Evolutionary conservation across 2,888 invertebrate genomes (phyloP).

Genomic region (Rotaria socialis): DNA sequence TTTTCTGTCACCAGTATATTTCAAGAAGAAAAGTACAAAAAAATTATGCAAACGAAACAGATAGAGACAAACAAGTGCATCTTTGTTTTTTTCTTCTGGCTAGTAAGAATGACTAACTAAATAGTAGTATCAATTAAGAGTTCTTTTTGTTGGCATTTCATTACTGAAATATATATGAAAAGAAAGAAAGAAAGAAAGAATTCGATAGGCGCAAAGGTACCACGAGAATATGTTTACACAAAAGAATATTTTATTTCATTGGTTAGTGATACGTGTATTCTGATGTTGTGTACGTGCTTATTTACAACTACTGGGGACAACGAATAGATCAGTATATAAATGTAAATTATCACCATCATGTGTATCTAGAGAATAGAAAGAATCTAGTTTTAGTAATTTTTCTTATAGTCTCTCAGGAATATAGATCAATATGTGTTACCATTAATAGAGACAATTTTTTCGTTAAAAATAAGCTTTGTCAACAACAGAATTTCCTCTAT

Average conservation of each 20-base stretch:
- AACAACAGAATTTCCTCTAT: too few relatives aligned
- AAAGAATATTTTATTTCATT: neutral
- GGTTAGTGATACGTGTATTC: neutral
- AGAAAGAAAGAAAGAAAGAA: neutral
- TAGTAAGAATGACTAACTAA: neutral
- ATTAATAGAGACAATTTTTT: too few relatives aligned
- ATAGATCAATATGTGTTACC: too few relatives aligned
- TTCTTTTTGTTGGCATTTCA: neutral
- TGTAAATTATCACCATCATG: neutral
- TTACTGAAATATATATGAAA: too few relatives aligned
- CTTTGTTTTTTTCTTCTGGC: neutral
- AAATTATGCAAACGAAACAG: neutral
- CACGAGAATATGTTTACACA: neutral
- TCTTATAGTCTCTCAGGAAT: too few relatives aligned
- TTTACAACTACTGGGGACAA: slow-evolving; percentile 22
- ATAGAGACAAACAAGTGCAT: neutral
- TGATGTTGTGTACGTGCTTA: neutral
- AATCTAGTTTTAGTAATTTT: neutral
- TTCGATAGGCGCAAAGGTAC: neutral
- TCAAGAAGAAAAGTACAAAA: neutral
- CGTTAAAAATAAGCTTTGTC: too few relatives aligned
- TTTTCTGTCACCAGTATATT: neutral
- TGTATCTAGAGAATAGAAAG: neutral
- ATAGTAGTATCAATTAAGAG: neutral
- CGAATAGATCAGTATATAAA: slow-evolving; percentile 13